These are phyloP conservation scores for Periphyllus acericola DNA, from an alignment of 2,888 invertebrate species.

Conservation along the genomic window DNA sequence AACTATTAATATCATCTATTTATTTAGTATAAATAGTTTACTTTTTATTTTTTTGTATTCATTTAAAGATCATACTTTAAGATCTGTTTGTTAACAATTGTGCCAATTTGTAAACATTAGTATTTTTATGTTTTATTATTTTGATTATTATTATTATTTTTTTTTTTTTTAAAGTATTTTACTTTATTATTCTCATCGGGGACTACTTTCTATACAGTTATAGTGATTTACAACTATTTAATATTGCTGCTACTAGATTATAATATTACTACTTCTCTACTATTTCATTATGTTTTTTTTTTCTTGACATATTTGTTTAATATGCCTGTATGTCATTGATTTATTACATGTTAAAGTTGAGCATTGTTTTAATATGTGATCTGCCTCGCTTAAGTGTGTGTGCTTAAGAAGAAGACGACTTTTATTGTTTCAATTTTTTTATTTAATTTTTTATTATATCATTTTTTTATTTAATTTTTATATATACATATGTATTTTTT, in stretches of 20 bases:
- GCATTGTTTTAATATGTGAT: slow-evolving; percentile 13
- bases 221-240: background rate
- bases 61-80: slow-evolving; percentile 38
- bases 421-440: slow-evolving; percentile 23
- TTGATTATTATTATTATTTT: background rate
- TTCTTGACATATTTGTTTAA: background rate
- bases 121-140: slow-evolving; percentile 45
- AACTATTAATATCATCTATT: slow-evolving; percentile 36
- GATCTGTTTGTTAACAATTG: slow-evolving; percentile 56
- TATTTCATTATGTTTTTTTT: slow-evolving; percentile 1
- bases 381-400: background rate
- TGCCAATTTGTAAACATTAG: slow-evolving; percentile 58
- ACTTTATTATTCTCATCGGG: slow-evolving; percentile 2
- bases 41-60: slow-evolving; percentile 39
- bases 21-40: slow-evolving; percentile 40
- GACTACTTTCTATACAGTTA: background rate
- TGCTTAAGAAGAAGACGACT: background rate
- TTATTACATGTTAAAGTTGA: slow-evolving; percentile 13
- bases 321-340: background rate
- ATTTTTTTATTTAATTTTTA: slow-evolving; percentile 13
- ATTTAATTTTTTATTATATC: slow-evolving; percentile 13
- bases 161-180: slow-evolving; percentile 1
- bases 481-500: background rate
- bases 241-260: slow-evolving; percentile 9
- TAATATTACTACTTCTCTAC: background rate